Conservation (phyloP, 2,797 vertebrate species). For the Sibirionetta formosa region DNA sequence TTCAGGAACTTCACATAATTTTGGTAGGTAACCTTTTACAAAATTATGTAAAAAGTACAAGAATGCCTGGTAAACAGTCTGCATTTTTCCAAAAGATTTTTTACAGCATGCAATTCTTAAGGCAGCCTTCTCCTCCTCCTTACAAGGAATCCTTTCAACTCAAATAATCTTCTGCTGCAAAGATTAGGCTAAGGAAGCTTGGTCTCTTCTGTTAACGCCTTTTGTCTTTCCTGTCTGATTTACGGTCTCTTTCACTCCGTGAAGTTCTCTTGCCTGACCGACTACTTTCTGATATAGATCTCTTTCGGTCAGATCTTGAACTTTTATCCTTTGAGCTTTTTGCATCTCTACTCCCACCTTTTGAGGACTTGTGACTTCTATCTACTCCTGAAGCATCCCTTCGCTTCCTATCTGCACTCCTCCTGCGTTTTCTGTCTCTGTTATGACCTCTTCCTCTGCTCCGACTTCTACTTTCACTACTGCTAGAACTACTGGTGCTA, state of each 20-base stretch:
- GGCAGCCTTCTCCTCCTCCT: conserved; percentile 86
- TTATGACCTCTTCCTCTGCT: conserved; percentile 86
- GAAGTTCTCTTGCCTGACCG: conserved; percentile 91
- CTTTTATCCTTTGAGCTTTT: conserved; percentile 92
- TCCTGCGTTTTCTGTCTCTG: conserved; percentile 88
- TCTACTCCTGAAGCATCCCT: conserved; percentile 88
- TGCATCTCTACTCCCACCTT: conserved; percentile 88
- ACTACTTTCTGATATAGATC: conserved; percentile 88
- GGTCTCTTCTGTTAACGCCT: conserved; percentile 91
- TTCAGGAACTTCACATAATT: conserved; percentile 84
- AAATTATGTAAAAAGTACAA: conserved; percentile 88
- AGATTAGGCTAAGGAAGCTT: conserved; percentile 83
- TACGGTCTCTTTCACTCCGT: conserved; percentile 94
- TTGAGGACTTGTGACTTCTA: conserved; percentile 89
- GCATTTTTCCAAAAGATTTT: conserved; percentile 86
- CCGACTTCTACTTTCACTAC: conserved; percentile 87
- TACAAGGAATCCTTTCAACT: conserved; percentile 84
- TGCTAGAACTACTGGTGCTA: conserved; percentile 84
- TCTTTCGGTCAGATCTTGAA: conserved; percentile 88
- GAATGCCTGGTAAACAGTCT: conserved; percentile 85
- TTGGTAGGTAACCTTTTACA: conserved; percentile 86
- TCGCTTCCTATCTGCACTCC: conserved; percentile 87
- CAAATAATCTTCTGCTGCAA: conserved; percentile 85
- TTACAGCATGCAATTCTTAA: conserved; percentile 88
- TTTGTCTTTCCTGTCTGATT: conserved; percentile 98